phyloP scores from a whole-genome alignment of 2,797 vertebrate species.

The Lindbergichthys nudifrons region DNA sequence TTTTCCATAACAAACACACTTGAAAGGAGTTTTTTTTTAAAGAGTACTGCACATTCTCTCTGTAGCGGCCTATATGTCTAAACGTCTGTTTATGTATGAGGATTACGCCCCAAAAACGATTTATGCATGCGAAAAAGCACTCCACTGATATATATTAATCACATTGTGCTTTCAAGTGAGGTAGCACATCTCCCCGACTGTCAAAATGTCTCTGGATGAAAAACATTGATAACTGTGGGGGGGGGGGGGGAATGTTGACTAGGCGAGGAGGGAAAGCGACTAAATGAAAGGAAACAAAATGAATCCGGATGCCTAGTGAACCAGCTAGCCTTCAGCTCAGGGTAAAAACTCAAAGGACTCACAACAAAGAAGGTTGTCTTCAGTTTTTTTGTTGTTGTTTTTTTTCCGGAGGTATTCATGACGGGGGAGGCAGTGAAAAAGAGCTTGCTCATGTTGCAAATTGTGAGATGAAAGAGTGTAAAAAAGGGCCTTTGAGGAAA shows the following conservation, averaged over 20 bases:
- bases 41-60: neutral
- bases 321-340: constrained; percentile 47
- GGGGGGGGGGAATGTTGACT: constrained; percentile 34
- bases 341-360: constrained; percentile 49
- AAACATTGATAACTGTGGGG: constrained; percentile 28
- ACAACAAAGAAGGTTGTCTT: constrained; percentile 47
- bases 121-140: constrained; percentile 25
- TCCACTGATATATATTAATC: constrained; percentile 41
- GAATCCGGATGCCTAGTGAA: constrained; percentile 42
- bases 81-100: constrained; percentile 3
- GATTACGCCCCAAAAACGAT: constrained; percentile 16
- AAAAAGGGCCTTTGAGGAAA: constrained; percentile 48
- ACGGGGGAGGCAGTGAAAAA: constrained; percentile 57
- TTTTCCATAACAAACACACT: constrained; percentile 41
- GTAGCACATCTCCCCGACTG: constrained; percentile 25
- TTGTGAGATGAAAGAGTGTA: constrained; percentile 53
- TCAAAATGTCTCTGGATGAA: constrained; percentile 30
- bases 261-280: constrained; percentile 20
- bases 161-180: constrained; percentile 36
- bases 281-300: constrained; percentile 58
- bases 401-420: constrained; percentile 43
- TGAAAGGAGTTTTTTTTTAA: constrained; percentile 25
- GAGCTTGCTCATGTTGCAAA: constrained; percentile 55
- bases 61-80: neutral
- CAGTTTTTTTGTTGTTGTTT: constrained; percentile 5